These are phyloP conservation scores for Nothura maculosa DNA, from an alignment of 2,797 vertebrate species.

Conservation along the genomic window DNA sequence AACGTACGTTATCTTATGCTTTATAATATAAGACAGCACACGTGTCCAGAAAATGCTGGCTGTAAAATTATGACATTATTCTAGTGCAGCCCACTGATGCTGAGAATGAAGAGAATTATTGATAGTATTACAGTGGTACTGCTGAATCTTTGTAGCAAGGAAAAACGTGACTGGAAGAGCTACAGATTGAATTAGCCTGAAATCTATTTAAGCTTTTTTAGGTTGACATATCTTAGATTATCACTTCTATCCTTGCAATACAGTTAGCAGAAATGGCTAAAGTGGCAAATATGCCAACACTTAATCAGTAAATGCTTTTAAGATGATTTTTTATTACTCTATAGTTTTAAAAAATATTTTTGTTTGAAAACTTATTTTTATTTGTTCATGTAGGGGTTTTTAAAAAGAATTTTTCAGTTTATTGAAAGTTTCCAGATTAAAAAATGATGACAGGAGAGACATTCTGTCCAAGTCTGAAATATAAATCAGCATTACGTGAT, in stretches of 20 bases:
- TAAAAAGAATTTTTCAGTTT: neutral
- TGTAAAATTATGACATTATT: neutral
- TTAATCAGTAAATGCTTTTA: neutral
- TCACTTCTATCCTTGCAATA: neutral
- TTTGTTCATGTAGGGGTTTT: neutral
- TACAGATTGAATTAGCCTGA: neutral
- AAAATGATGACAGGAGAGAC: neutral
- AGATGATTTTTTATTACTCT: neutral
- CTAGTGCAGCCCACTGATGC: neutral
- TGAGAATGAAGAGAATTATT: neutral
- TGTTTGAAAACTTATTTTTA: neutral
- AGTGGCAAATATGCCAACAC: too few relatives aligned
- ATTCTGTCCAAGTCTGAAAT: neutral
- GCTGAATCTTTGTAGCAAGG: neutral
- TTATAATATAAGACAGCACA: too few relatives aligned
- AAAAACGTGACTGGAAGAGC: neutral
- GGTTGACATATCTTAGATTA: neutral
- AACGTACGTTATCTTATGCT: too few relatives aligned
- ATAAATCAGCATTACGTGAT: neutral
- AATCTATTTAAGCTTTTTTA: neutral
- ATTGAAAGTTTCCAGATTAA: neutral
- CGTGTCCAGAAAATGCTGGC: too few relatives aligned
- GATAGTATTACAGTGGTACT: neutral
- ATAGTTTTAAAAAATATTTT: neutral
- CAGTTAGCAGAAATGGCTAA: neutral